Base-by-base conservation (phyloP, 2,113 vertebrate species). In the Albula goreensis region DNA sequence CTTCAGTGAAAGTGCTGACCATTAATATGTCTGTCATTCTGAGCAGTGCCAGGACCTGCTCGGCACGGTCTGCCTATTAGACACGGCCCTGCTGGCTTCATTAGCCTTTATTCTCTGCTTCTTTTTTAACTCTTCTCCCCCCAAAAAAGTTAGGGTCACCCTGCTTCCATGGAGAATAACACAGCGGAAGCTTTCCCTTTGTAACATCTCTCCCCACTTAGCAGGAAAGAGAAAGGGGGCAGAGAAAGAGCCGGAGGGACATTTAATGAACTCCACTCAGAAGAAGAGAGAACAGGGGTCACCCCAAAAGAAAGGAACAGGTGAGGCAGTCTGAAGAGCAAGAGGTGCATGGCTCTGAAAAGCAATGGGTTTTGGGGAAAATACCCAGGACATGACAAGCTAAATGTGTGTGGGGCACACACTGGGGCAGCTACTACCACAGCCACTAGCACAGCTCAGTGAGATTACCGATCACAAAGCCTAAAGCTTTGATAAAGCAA, bases 21-120 rank as follows among this genome's bases (percentile, higher is more conserved):
- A 97, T 99, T 97, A 98, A 98, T 98, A 97, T 97, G 97, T 97
- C 97, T 97, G 96, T 98, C 96, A 96, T 95, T 96, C 89, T 95
- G 96, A 96, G 96, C 94, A 92, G 95, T 93, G 88, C 85, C 50
- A 48, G 53, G 60, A 2, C 25, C n/a, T 15, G 0, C 48, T 66
- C 31, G 5, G 7, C 78, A 56, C 56, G 25, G n/a, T 57, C 81
- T 86, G 88, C 95, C 92, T 96, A 95, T 92, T 94, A 97, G 98
- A 97, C 94, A 93, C 94, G 95, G 94, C 95, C 96, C 93, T 94
- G 94, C 56, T 90, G 92, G 93, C 91, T 95, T 95, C 93, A 97
- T 97, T 97, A 96, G 94, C 95, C 96, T 97, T 97, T 97, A 97
- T 96, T 94, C 93, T 95, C 88, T 92, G 93, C 94, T 96, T 96